Evolutionary conservation across 53 echinoderm and acorn worm genomes (phyloP), one percentile per base, ranked within the genome.

Genomic region (Patiria pectinifera): DNA sequence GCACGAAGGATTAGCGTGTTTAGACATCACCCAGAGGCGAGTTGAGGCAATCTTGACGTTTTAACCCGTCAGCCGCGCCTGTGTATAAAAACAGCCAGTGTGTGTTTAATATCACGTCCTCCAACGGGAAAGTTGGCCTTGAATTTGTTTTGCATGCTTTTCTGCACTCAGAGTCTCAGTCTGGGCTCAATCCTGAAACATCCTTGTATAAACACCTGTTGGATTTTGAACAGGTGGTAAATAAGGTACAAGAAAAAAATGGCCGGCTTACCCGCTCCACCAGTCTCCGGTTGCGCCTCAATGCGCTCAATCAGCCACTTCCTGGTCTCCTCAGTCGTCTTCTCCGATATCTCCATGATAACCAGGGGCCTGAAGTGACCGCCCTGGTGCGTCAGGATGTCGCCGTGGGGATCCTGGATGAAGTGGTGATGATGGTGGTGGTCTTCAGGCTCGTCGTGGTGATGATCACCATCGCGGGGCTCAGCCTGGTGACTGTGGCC

Each of bases 241-340:
- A 49, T 49, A 6, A 53, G 8, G 53, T 35, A 53, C 53, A 2
- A 2, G 5, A 2, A 0, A 53, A 53, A 6, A 8, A 53, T 53
- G 53, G 13, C 24, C 6, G 0, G 0, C 74, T 90, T 63, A 85
- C 80, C 74, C 13, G 86, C 91, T 48, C 95, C 93, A 15, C 83
- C 91, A 46, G 43, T 66, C 7, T 85, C 84, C 15, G 82, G 83
- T 48, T 63, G 21, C 44, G 94, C 91, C 72, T 96, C 86, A n/a
- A 96, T 94, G 3, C 89, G 86, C 15, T 92, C 82, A 10, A 96
- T 44, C 76, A 96, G 80, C 96, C 96, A 96, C 18, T 86, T 78
- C 16, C 93, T 92, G 1, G 96, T 96, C 48, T 92, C 93, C 2
- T 81, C 71, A 4, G 85, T 60, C 0, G 94, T 86, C 62, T 91